phyloP scores from a whole-genome alignment of 2,888 invertebrate species.

The Netelia fuscicornis region DNA sequence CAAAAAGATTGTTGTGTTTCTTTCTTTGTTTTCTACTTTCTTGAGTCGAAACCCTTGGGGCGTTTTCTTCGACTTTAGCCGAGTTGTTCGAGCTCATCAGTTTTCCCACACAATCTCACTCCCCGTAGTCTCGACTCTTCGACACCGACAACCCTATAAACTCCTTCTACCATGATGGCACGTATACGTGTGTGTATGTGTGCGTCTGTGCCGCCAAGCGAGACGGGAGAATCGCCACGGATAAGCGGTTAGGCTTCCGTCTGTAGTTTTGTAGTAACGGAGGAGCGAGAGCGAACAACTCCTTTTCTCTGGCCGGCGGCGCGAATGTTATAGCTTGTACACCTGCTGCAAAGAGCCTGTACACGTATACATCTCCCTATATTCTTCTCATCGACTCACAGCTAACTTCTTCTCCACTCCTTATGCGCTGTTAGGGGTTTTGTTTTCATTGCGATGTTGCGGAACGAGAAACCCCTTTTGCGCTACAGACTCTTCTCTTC shows the following conservation, averaged over 20 bases:
- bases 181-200: conserved; percentile 31
- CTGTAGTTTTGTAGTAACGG: conserved; percentile 46
- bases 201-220: conserved; percentile 37
- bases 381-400: conserved; percentile 26
- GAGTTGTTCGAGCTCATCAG: conserved; percentile 38
- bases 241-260: conserved; percentile 55
- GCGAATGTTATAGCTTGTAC: conserved; percentile 47
- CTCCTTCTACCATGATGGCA: conserved; percentile 24
- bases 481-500: conserved; percentile 16
- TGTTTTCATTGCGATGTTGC: conserved; percentile 51
- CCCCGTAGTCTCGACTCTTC: conserved; percentile 1
- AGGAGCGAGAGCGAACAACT: conserved; percentile 33
- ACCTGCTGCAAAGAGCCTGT: conserved; percentile 45
- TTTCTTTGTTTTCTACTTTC: not conserved
- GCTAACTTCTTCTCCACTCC: conserved; percentile 28
- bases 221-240: conserved; percentile 41
- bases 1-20: not conserved
- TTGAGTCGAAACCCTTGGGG: not conserved
- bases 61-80: not conserved
- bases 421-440: conserved; percentile 42
- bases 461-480: conserved; percentile 46
- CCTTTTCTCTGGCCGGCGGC: conserved; percentile 37
- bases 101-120: conserved; percentile 50
- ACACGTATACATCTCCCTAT: not conserved
- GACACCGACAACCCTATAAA: conserved; percentile 30